Conservation (phyloP, 2,888 invertebrate species). For the Erannis defoliaria region DNA sequence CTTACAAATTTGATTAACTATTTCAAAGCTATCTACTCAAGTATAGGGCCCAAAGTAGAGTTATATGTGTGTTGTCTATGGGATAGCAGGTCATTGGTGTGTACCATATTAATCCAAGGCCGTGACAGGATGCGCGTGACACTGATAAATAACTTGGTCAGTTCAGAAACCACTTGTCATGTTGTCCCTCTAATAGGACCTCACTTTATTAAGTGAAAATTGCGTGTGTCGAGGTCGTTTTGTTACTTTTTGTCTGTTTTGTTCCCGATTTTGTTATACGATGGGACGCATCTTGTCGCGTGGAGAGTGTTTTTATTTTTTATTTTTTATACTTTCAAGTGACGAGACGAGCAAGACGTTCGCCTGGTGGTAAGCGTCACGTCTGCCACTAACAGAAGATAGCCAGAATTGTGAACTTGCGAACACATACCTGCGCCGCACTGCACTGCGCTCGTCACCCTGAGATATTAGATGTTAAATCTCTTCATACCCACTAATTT, state of each 20-base stretch:
- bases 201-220: constrained; percentile 40
- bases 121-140: constrained; percentile 36
- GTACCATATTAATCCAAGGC: constrained; percentile 37
- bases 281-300: neutral
- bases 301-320: too few species aligned
- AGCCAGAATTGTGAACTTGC: too few species aligned
- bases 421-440: too few species aligned
- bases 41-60: neutral
- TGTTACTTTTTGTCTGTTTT: constrained; percentile 10
- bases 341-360: too few species aligned
- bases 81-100: neutral
- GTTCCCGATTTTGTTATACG: neutral
- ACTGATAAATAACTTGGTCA: constrained; percentile 39
- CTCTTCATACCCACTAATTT: too few species aligned
- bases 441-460: too few species aligned
- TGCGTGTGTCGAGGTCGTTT: constrained; percentile 33
- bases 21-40: too few species aligned
- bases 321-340: too few species aligned
- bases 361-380: too few species aligned
- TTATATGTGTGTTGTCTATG: neutral
- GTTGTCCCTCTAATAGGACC: constrained; percentile 34
- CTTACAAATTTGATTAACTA: too few species aligned
- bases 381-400: too few species aligned
- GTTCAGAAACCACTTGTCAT: constrained; percentile 41
- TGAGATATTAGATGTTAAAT: too few species aligned